A percentile compares a stretch with the other conserved stretches of the same genome.
These are phyloP conservation scores for Onthophagus sagittarius DNA, from an alignment of 2,888 invertebrate genomes.

Conservation along the genomic window DNA sequence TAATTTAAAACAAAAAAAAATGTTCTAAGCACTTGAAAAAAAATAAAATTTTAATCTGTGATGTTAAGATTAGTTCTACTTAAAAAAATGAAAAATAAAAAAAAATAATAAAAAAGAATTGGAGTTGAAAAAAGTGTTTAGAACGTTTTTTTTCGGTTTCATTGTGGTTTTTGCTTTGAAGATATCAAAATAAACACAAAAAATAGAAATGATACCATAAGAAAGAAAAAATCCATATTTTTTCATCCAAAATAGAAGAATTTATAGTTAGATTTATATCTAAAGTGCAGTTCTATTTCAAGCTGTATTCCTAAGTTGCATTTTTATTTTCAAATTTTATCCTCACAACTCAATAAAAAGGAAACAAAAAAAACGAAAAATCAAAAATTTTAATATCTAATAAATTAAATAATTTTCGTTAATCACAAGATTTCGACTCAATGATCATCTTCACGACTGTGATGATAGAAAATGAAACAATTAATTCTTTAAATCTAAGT, in stretches of 20 bases:
- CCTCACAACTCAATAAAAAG: no score
- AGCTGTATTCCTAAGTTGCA: not conserved
- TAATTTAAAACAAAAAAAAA: not conserved
- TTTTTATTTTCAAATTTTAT: not conserved
- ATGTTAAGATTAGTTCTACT: not conserved
- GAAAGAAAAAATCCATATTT: not conserved
- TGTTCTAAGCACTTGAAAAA: not conserved
- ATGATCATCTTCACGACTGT: no score
- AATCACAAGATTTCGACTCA: no score
- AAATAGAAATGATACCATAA: no score
- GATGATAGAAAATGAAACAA: no score
- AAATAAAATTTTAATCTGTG: not conserved
- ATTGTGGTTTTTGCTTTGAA: not conserved
- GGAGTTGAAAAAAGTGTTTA: not conserved
- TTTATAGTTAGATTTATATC: not conserved
- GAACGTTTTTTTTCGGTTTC: not conserved
- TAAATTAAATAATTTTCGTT: no score
- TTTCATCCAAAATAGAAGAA: not conserved
- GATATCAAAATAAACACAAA: not conserved
- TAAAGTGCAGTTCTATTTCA: not conserved
- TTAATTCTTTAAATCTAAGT: no score
- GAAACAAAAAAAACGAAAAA: no score
- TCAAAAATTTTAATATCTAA: no score
- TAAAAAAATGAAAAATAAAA: not conserved
- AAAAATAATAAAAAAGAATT: not conserved